Evolutionary conservation across 2,888 invertebrate species (phyloP), one percentile per base, ranked within the genome.

Genomic region (Sinopyrophorus schimmeli): DNA sequence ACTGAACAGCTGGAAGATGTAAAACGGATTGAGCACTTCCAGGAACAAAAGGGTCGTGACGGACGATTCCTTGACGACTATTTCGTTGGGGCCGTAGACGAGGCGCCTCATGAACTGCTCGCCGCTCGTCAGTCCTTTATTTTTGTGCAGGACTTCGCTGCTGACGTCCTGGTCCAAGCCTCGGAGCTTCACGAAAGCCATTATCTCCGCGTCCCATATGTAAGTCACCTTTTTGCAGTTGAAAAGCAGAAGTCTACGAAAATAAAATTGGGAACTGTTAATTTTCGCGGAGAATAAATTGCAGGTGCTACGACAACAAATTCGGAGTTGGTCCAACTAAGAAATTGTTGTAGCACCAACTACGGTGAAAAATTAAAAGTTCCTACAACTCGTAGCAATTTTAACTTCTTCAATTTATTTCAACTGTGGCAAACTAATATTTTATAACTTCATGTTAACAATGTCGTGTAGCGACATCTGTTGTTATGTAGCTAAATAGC

Each of bases 1-100:
- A 31, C 94, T 93, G 74, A 92, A 91, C 57, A 94, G 71, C 82
- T 96, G 96, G 77, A 96, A 96, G 66, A 95, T 86, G 76, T 96
- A 96, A 77, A 95, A 96, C 2, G 96, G 95, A 73, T 94, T 93
- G 61, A 96, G 81, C 20, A 89, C 86, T 73, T 93, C 92, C 54
- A 91, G 75, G 23, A 89, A 81, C 0, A 92, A 76, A 7, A 93
- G 76, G 0, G 84, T 84, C 48, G 83, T 66, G 28, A 90, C 77
- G 34, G 86, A 80, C 64, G 86, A 83, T 34, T 91, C 83, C 3
- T 89, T 88, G 21, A 94, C 87, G 37, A 83, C 79, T 60, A 94
- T 94, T 70, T 87, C 85, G 73, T 94, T 94, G 14, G 81, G 73
- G 0, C 93, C 93, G 69, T 89, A 93, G 41, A 92, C 85, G 60